Conservation (phyloP, 2,113 vertebrate species). For the Cryptomyrus ogoouensis region DNA sequence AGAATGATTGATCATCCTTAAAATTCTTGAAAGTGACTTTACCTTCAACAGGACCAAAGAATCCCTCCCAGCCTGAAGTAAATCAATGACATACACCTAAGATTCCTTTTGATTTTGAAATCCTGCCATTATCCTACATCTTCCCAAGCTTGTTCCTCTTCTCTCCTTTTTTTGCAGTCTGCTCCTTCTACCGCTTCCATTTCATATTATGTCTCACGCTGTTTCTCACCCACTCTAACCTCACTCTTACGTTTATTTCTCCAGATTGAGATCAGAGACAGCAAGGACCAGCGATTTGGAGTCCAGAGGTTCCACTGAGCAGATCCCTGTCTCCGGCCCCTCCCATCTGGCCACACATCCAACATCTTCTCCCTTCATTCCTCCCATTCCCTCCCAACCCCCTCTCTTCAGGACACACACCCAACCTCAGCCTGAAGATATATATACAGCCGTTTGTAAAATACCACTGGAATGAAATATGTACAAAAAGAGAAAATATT, state of each 20-base stretch:
- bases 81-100: neutral
- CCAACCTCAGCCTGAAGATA: constrained; percentile 37
- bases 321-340: constrained; percentile 20
- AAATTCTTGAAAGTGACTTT: neutral
- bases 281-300: constrained; percentile 44
- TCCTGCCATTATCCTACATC: neutral
- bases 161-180: neutral
- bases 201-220: neutral
- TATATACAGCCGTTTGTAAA: constrained; percentile 39
- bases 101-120: neutral
- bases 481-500: constrained; percentile 34
- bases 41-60: neutral
- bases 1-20: neutral
- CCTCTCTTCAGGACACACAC: constrained; percentile 40
- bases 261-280: constrained; percentile 57
- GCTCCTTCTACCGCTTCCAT: neutral
- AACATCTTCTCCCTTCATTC: neutral
- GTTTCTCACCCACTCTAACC: neutral
- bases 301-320: constrained; percentile 53
- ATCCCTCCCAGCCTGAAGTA: neutral
- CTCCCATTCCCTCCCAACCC: neutral
- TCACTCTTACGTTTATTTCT: constrained; percentile 26
- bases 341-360: neutral
- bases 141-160: neutral
- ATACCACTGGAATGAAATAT: constrained; percentile 39